Conservation (phyloP, 2,888 invertebrate genomes). For the Fragum whitleyi region DNA sequence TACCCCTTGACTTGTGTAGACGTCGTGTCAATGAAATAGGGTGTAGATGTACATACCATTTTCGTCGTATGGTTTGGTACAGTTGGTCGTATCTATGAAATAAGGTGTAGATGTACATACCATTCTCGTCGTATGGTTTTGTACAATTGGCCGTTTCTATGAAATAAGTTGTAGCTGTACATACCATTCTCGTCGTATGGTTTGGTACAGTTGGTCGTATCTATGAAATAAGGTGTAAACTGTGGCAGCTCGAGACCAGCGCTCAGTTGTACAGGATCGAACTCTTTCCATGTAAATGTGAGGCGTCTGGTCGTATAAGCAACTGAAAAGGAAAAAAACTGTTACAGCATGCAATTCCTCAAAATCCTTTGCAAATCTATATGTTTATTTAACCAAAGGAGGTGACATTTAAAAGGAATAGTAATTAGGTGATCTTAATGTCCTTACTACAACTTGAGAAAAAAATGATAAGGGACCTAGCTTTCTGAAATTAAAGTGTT, state of each 20-base stretch:
- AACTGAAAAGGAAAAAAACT: conserved; percentile 55
- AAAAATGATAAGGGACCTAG: too few species aligned
- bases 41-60: not conserved
- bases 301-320: conserved; percentile 71
- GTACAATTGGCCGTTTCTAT: conserved; percentile 61
- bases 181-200: conserved; percentile 5
- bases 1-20: too few species aligned
- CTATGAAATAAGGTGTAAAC: conserved; percentile 62
- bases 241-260: conserved; percentile 71
- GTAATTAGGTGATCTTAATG: too few species aligned
- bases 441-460: too few species aligned
- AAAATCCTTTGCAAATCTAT: not conserved
- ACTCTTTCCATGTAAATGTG: conserved; percentile 67
- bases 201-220: conserved; percentile 60
- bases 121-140: not conserved
- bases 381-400: too few species aligned
- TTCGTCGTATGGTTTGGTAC: conserved; percentile 31
- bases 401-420: too few species aligned
- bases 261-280: conserved; percentile 62
- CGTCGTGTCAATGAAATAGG: too few species aligned
- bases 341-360: not conserved
- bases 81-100: conserved; percentile 49
- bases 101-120: too few species aligned
- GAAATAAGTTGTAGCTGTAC: too few species aligned
- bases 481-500: too few species aligned